Evolutionary conservation across 2,888 invertebrate species (phyloP), one percentile per base, ranked within the genome.

Genomic region (Cantharis flavilabris): DNA sequence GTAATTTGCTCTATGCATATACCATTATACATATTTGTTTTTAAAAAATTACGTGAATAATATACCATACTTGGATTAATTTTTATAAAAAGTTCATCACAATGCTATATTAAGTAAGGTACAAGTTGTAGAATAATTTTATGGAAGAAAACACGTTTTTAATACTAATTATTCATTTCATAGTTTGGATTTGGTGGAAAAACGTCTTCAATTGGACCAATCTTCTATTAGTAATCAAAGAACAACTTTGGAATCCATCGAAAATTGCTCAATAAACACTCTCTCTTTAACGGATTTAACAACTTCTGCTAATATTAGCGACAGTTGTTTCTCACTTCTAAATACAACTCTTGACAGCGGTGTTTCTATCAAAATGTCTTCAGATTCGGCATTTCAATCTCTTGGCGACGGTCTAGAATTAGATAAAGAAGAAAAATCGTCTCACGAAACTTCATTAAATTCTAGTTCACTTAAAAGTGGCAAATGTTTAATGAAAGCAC

Each of bases 331-430:
- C 65, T 83, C 86, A 14, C 79, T 84, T 70, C 83, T 83, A 33
- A 90, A 90, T 85, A 90, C 90, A 80, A 91, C 91, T 76, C 90
- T 90, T 79, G 91, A 92, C 84, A 91, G 91, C 84, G 91, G 91
- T 76, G 90, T 91, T 81, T 87, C 81, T 80, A 84, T 77, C 28
- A 88, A 87, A 81, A 87, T 87, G 86, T 88, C 87, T 80, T 91
- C 92, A 85, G 92, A 92, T 84, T 91, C 92, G 23, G 92, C 88
- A 3, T 82, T 90, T 89, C 83, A 91, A 88, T 85, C 90, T 84
- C 80, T 88, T 86, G 85, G 87, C 28, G 87, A 87, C 78, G 88
- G 87, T 23, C 81, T 88, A 16, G 88, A 88, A 81, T 77, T 88
- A 72, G 87, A 88, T 79, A 85, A 87, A 71, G 86, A 84, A 18